Evolutionary conservation across 2,113 vertebrate genomes (phyloP), one percentile per base, ranked within the genome.

Genomic region (Etheostoma spectabile): DNA sequence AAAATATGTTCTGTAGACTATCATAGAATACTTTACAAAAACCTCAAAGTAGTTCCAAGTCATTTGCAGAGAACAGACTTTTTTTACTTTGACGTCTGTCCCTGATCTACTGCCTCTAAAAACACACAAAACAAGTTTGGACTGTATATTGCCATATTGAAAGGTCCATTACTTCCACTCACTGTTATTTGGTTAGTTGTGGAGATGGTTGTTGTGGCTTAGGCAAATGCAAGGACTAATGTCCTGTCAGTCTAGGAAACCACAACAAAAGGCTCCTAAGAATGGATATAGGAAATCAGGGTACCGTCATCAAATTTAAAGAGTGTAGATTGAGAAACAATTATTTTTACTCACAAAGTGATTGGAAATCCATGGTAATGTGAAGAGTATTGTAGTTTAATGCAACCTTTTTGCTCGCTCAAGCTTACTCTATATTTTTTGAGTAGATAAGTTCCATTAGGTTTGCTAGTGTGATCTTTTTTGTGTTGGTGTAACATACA

Each of bases 391-490:
- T 62, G 22, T 42, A 82, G 64, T 51, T 73, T 46, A 65, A 30
- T 53, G 53, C 30, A 72, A 48, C 67, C 24, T 56, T 62, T 8
- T 62, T n/a, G 0, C 74, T 24, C 62, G 55, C n/a, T 68, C 38
- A 42, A 18, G 62, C 48, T 59, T 48, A 21, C 61, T 35, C 22
- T 15, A 35, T 33, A 8, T 55, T 21, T 10, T 84, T 10, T 48
- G 24, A 60, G 69, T 13, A 59, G 27, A 74, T 60, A 18, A 21
- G 66, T 30, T 27, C 72, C 38, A 70, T 71, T 62, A 84, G 73
- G 45, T 64, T 74, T 64, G 27, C 46, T 70, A 8, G 63, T 45
- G 57, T 35, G 59, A 35, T 38, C 24, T 77, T 24, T 56, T 48
- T 62, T 11, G 35, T 69, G 61, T 57, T 57, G 15, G 10, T 52